Conservation (phyloP, 2,113 vertebrate species). For the Smithornis capensis region DNA sequence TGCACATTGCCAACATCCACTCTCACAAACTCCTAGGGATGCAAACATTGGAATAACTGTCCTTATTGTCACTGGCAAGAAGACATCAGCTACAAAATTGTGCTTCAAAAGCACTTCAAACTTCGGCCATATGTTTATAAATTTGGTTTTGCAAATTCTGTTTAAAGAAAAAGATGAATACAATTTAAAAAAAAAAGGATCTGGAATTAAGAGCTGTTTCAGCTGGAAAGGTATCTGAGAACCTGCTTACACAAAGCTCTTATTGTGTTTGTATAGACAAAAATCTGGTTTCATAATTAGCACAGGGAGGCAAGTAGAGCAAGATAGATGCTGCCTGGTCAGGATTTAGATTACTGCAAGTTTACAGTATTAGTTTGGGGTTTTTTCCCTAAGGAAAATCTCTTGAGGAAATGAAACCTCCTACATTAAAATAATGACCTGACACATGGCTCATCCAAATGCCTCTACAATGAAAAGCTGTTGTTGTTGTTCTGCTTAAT, state of each 20-base stretch:
- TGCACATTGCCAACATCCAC: background rate
- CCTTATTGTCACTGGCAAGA: background rate
- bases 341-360: background rate
- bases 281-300: conserved; percentile 61
- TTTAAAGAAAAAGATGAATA: background rate
- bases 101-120: conserved; percentile 12
- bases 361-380: background rate
- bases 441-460: conserved; percentile 22
- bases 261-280: conserved; percentile 53
- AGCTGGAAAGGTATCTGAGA: conserved; percentile 20
- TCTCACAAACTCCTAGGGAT: background rate
- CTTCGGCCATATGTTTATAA: conserved; percentile 19
- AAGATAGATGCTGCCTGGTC: conserved; percentile 36
- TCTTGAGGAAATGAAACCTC: conserved; percentile 55
- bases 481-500: conserved; percentile 26
- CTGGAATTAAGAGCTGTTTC: conserved; percentile 45
- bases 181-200: background rate
- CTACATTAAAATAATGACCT: background rate
- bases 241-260: conserved; percentile 40
- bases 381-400: background rate
- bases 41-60: background rate
- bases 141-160: background rate
- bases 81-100: background rate
- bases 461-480: background rate
- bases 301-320: conserved; percentile 25